These are phyloP conservation scores for Megastigmus dorsalis DNA, from an alignment of 2,888 invertebrate species.

Conservation along the genomic window DNA sequence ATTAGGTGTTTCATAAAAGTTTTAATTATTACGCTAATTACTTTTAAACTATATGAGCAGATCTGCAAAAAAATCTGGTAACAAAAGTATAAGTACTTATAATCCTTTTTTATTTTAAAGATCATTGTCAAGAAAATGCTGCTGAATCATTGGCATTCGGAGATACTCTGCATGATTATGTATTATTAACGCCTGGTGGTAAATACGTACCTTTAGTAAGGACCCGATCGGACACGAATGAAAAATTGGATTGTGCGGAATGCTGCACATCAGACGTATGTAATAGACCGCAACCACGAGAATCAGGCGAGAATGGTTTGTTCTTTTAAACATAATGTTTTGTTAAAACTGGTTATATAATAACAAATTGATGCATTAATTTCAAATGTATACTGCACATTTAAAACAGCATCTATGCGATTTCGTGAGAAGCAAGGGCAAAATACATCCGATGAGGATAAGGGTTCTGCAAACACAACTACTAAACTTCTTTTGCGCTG, in stretches of 20 bases:
- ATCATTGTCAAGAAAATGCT: neutral
- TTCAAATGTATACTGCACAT: too few relatives aligned
- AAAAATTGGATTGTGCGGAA: slow-evolving; percentile 4
- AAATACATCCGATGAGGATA: slow-evolving; percentile 1
- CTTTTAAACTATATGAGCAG: neutral
- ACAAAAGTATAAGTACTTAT: neutral
- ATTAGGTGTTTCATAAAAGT: neutral
- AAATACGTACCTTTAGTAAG: slow-evolving; percentile 44
- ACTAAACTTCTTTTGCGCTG: slow-evolving; percentile 49
- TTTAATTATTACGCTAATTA: neutral
- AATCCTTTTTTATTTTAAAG: neutral
- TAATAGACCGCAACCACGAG: neutral
- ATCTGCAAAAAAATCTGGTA: neutral
- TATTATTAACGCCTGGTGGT: slow-evolving; percentile 47
- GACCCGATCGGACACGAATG: neutral
- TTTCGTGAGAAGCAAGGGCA: neutral
- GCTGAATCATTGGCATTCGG: neutral
- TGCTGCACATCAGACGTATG: slow-evolving; percentile 13
- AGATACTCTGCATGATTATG: slow-evolving; percentile 38
- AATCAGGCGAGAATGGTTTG: slow-evolving; percentile 15
- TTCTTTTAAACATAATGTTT: too few relatives aligned
- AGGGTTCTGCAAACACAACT: slow-evolving; percentile 18
- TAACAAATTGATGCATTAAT: too few relatives aligned
- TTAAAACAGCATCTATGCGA: neutral
- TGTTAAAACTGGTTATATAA: too few relatives aligned